Percentiles rank a stretch among this genome's conserved stretches.
Conservation (phyloP, 2,888 invertebrate species). For the Parascotia fuliginaria region DNA sequence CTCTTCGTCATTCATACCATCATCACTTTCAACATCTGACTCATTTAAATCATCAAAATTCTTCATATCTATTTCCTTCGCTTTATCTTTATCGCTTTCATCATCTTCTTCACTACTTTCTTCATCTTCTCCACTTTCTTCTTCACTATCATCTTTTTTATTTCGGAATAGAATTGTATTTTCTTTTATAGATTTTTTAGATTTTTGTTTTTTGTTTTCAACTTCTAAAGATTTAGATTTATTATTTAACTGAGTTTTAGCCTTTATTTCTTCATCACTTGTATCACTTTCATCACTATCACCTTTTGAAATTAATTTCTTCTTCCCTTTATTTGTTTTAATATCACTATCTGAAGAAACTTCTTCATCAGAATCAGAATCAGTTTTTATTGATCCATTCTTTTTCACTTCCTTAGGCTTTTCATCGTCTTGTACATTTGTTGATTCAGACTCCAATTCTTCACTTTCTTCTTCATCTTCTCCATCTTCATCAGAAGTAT, state of each 20-base stretch:
- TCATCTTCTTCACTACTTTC: slow-evolving; percentile 36
- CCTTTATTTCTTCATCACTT: slow-evolving; percentile 8
- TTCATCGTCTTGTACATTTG: slow-evolving; percentile 16
- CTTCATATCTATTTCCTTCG: slow-evolving; percentile 42
- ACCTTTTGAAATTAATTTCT: not conserved
- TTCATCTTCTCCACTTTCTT: slow-evolving; percentile 27
- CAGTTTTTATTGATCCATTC: not conserved
- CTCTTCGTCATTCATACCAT: slow-evolving; percentile 49
- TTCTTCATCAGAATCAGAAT: slow-evolving; percentile 1
- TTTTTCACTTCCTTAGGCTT: not conserved
- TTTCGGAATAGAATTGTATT: slow-evolving; percentile 29
- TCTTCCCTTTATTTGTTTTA: slow-evolving; percentile 2
- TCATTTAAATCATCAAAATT: slow-evolving; percentile 81
- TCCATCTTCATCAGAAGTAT: slow-evolving; percentile 66
- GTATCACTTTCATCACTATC: slow-evolving; percentile 11
- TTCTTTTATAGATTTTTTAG: slow-evolving; percentile 6
- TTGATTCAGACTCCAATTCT: slow-evolving; percentile 26
- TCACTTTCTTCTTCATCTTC: slow-evolving; percentile 45
- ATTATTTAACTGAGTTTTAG: slow-evolving; percentile 3
- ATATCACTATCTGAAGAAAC: slow-evolving; percentile 3
- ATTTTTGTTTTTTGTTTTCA: not conserved
- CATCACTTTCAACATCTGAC: slow-evolving; percentile 69
- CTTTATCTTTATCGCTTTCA: slow-evolving; percentile 35
- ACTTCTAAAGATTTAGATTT: not conserved
- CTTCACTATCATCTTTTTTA: slow-evolving; percentile 23